Conservation (phyloP, 2,113 vertebrate species). For the Blennius ocellaris region DNA sequence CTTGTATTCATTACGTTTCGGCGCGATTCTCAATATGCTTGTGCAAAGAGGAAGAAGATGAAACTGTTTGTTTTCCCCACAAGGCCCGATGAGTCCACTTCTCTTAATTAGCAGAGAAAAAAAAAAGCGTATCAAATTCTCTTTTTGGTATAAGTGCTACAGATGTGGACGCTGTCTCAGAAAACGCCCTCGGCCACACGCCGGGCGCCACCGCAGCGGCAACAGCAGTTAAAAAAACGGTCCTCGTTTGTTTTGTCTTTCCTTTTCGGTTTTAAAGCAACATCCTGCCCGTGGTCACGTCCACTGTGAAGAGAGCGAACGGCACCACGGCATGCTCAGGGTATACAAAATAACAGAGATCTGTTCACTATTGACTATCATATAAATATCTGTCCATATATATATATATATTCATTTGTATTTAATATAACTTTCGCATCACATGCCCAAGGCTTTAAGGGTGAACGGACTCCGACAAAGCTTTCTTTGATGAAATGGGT, state of each 20-base stretch:
- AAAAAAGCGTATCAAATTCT: not conserved
- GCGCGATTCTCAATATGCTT: not conserved
- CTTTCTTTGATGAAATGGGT: slow-evolving; percentile 63
- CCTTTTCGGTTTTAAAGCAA: slow-evolving; percentile 67
- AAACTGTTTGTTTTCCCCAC: slow-evolving; percentile 13
- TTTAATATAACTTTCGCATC: slow-evolving; percentile 70
- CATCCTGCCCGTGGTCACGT: slow-evolving; percentile 72
- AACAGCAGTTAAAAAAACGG: slow-evolving; percentile 79
- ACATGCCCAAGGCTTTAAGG: slow-evolving; percentile 75
- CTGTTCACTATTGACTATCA: slow-evolving; percentile 57
- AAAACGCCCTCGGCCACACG: slow-evolving; percentile 67
- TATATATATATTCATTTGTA: slow-evolving; percentile 52
- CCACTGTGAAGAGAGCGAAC: slow-evolving; percentile 72
- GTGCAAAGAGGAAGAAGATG: not conserved
- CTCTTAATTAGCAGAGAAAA: not conserved
- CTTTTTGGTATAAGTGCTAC: slow-evolving; percentile 17
- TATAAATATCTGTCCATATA: slow-evolving; percentile 45
- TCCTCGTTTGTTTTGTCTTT: slow-evolving; percentile 66
- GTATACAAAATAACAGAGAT: slow-evolving; percentile 73
- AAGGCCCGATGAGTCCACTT: slow-evolving; percentile 1
- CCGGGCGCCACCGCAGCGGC: slow-evolving; percentile 61
- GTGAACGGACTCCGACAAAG: slow-evolving; percentile 67
- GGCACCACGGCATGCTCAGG: slow-evolving; percentile 81
- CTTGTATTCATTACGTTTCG: not conserved
- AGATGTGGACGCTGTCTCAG: slow-evolving; percentile 60